phyloP scores from a whole-genome alignment of 1,140 invertebrate genomes.

The Tetragnatha versicolor region DNA sequence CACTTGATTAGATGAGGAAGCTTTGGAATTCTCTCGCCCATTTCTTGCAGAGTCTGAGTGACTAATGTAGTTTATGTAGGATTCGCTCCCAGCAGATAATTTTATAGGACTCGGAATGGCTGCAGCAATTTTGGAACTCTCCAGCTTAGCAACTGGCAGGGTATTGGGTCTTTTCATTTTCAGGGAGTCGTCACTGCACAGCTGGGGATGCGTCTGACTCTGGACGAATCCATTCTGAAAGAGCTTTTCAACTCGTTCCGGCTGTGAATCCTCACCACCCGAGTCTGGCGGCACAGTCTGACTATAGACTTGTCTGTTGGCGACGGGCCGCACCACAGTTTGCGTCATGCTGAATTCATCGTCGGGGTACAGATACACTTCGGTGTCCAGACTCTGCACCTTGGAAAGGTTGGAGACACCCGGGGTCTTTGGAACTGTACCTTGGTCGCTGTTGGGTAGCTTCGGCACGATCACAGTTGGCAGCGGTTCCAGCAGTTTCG shows the following conservation, averaged over 20 bases:
- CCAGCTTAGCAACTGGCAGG: slow-evolving; percentile 34
- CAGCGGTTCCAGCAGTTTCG: slow-evolving; percentile 12
- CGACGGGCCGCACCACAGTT: slow-evolving; percentile 57
- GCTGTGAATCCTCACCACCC: not conserved
- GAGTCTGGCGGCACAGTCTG: slow-evolving; percentile 25
- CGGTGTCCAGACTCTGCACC: slow-evolving; percentile 56
- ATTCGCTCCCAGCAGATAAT: not conserved
- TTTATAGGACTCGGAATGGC: not conserved
- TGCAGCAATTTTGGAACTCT: not conserved
- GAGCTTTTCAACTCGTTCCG: slow-evolving; percentile 13
- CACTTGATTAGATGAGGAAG: slow-evolving; percentile 80
- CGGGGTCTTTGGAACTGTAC: slow-evolving; percentile 33
- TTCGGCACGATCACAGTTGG: slow-evolving; percentile 47
- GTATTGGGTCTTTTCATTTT: slow-evolving; percentile 52
- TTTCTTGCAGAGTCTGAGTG: not conserved
- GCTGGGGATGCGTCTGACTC: slow-evolving; percentile 47
- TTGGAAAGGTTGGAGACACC: slow-evolving; percentile 38
- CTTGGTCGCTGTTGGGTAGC: slow-evolving; percentile 1
- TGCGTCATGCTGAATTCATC: slow-evolving; percentile 48
- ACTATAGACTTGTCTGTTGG: slow-evolving; percentile 41
- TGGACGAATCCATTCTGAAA: slow-evolving; percentile 49
- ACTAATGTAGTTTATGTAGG: not conserved
- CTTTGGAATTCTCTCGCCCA: slow-evolving; percentile 62
- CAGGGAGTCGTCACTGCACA: slow-evolving; percentile 27
- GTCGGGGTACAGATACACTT: slow-evolving; percentile 53